Evolutionary conservation across 1,140 invertebrate species (phyloP).

Genomic region (Calephelis nemesis): DNA sequence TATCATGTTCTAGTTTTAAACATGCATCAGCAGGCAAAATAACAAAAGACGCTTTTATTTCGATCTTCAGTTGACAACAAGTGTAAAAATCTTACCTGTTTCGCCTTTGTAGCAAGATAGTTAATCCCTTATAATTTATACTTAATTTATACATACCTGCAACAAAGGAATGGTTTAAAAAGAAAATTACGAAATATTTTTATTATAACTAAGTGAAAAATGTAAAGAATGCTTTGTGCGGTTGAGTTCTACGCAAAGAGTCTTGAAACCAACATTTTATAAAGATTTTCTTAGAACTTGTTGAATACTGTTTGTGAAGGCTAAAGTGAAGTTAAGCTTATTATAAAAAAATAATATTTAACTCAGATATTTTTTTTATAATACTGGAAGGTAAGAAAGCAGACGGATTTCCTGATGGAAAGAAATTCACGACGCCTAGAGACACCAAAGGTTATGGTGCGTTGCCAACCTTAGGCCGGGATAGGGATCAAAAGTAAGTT

Average conservation of each 20-base stretch:
- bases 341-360: too few species aligned
- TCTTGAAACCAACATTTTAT: background rate
- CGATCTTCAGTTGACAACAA: too few species aligned
- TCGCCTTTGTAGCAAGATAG: background rate
- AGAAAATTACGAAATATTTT: conserved; percentile 1
- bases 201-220: background rate
- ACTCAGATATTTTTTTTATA: too few species aligned
- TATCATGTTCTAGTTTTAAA: too few species aligned
- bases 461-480: too few species aligned
- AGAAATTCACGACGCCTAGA: too few species aligned
- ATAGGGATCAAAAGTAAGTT: too few species aligned
- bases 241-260: background rate
- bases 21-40: too few species aligned
- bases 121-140: background rate
- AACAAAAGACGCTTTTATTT: too few species aligned
- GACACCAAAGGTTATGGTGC: too few species aligned
- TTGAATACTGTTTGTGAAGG: background rate
- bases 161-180: conserved; percentile 8
- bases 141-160: background rate
- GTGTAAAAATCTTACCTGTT: too few species aligned
- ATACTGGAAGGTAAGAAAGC: background rate
- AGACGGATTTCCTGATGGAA: too few species aligned
- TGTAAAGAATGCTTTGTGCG: conserved; percentile 6
- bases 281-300: conserved; percentile 1
- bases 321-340: background rate